These are phyloP conservation scores for Platygyra sinensis DNA, from an alignment of 64 coral and sea anemone species.

Conservation along the genomic window DNA sequence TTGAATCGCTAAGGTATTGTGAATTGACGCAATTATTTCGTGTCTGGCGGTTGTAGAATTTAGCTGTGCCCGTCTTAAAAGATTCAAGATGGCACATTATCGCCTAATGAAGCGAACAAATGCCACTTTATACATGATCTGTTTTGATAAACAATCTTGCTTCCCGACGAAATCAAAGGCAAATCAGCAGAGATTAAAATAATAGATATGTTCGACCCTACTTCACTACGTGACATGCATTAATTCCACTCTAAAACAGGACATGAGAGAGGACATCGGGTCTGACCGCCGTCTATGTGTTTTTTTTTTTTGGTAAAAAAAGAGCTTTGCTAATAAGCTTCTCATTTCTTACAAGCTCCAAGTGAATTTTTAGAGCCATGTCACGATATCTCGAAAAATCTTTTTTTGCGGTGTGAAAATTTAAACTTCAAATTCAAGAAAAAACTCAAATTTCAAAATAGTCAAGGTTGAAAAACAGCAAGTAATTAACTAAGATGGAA, in stretches of 20 bases:
- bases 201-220: not conserved
- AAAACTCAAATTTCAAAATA: too few species aligned
- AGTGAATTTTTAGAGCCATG: too few species aligned
- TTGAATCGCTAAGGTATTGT: not conserved
- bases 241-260: slow-evolving; percentile 4
- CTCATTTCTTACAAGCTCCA: not conserved
- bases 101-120: slow-evolving; percentile 11
- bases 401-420: too few species aligned
- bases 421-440: too few species aligned
- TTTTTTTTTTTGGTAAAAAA: not conserved
- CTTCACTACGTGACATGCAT: slow-evolving; percentile 20
- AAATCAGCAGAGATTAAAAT: slow-evolving; percentile 7
- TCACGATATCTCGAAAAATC: too few species aligned
- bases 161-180: not conserved
- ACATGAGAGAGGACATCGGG: not conserved
- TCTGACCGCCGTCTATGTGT: not conserved
- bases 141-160: slow-evolving; percentile 2
- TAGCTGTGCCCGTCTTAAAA: not conserved
- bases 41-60: not conserved
- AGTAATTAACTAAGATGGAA: too few species aligned
- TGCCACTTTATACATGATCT: not conserved
- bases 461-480: too few species aligned
- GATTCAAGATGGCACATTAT: not conserved
- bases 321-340: not conserved
- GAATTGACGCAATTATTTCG: not conserved